Base-by-base conservation (phyloP, 2,797 vertebrate species). In the Amniataba percoides region DNA sequence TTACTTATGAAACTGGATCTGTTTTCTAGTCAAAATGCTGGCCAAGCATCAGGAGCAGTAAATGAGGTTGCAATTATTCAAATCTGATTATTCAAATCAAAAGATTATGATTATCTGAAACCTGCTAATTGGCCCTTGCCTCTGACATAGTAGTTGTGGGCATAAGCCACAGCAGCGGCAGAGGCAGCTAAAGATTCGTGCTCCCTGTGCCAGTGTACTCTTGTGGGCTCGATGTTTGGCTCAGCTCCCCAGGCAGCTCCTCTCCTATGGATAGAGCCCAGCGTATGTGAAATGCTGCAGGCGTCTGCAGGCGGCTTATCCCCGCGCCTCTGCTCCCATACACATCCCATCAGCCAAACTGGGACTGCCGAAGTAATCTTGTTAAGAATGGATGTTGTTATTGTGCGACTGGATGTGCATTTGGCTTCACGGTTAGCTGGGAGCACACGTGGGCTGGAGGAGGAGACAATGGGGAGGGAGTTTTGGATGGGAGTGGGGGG, bases 301-400 rank as follows among this genome's bases (percentile, higher is more conserved):
- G 86, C 88, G 55, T 85, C 77, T 81, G 89, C 86, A 81, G 80
- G 86, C 85, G 19, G 89, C 92, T 93, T 92, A 93, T 94, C 92
- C 91, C 74, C 9, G 73, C 8, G 81, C 90, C 78, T 91, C 79
- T 81, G 82, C 83, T 89, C 81, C 77, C 80, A 72, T 91, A 77
- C 82, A 75, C 59, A 77, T 89, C 92, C 92, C 89, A 87, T 85
- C 88, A 93, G 88, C 93, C 92, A 94, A 93, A 92, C 92, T 74
- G 91, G 87, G 87, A 91, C 88, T 87, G 91, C 83, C 18, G 86
- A 76, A 87, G 91, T 95, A 93, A 95, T 95, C 94, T 94, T 83
- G 92, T 95, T 94, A 93, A 93, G 89, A 92, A 89, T 81, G 94
- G 89, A 93, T 94, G 93, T 94, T 90, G 89, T 93, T 93, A 91